Base-by-base conservation (phyloP, 2,113 vertebrate species). In the Tupaia tana region DNA sequence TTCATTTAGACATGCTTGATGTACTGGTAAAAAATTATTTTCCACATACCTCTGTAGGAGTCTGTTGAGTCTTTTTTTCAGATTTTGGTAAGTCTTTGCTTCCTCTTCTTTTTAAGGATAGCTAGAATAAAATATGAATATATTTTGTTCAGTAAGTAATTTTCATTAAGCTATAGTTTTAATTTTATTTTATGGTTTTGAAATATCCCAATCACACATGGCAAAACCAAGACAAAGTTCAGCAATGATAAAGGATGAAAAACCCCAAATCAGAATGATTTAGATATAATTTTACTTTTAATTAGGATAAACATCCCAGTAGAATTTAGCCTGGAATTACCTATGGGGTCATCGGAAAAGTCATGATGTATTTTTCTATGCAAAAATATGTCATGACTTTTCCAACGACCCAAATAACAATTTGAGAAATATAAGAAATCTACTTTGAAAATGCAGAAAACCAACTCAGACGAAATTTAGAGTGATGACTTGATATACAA, bases 91-190 rank as follows among this genome's bases (percentile, higher is more conserved):
- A 98, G 89, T 99, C 99, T 98, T 99, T 99, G 95, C 99, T 99
- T 96, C 99, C 99, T 99, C 99, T 99, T 98, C 99, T 99, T 97
- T 99, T 99, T 94, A 99, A 98, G 9, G 99, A 99, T 88, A 99
- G 98, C 99, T 99, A 96, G 94, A 97, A 98, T 9, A 97, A 97
- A 95, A 77, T 93, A 98, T 85, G 79, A 24, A 91, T 64, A 96
- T 58, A 77, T 8, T 88, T 90, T 69, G 71, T 92, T 96, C 70
- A 59, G 3, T 67, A 27, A 89, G 61, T 0, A 59, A 74, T 20
- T 80, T 89, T 54, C 73, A 95, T 78, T 58, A 66, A 66, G 12
- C 34, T 54, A 7, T 54, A 67, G 56, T 70, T n/a, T 91, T 75
- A 67, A 92, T 78, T 64, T 19, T 43, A 29, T 82, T 88, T 75